Percentiles rank a stretch among this genome's conserved stretches.
These are phyloP conservation scores for Ctenopoma multispine DNA, from an alignment of 2,797 vertebrate species.

Conservation along the genomic window DNA sequence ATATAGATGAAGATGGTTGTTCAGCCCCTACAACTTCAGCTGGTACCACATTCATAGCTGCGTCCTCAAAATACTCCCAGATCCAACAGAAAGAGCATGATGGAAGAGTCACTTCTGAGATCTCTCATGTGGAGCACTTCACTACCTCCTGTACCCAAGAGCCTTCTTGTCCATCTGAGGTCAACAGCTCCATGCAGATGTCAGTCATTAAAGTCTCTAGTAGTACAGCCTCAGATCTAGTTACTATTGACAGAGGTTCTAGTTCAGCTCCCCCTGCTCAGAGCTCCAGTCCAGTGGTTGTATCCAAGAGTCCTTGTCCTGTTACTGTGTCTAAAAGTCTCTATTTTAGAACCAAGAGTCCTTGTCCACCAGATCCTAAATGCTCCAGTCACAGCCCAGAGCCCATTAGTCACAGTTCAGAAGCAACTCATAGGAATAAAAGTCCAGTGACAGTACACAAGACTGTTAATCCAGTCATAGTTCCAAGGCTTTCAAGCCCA, in stretches of 20 bases:
- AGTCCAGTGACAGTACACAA: conserved; percentile 24
- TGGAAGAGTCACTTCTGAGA: conserved; percentile 51
- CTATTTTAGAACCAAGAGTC: conserved; percentile 39
- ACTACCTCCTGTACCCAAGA: conserved; percentile 49
- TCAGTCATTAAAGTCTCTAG: conserved; percentile 16
- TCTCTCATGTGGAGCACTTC: conserved; percentile 50
- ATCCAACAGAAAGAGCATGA: conserved; percentile 46
- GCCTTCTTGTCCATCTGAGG: conserved; percentile 21
- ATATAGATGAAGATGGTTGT: conserved; percentile 77
- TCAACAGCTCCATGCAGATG: conserved; percentile 18
- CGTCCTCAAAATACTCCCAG: conserved; percentile 55
- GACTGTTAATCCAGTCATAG: conserved; percentile 43
- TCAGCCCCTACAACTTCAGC: conserved; percentile 28
- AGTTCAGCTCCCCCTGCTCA: conserved; percentile 36
- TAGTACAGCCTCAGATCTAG: conserved; percentile 29
- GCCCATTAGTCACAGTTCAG: conserved; percentile 28
- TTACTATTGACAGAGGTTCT: conserved; percentile 20
- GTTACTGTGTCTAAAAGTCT: conserved; percentile 49
- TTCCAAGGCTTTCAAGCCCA: conserved; percentile 55
- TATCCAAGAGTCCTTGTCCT: conserved; percentile 56
- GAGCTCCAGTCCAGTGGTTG: conserved; percentile 40
- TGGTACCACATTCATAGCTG: conserved; percentile 25
- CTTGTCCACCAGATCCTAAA: conserved; percentile 33
- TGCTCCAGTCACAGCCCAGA: conserved; percentile 17
- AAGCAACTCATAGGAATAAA: conserved; percentile 16